Evolutionary conservation across 2,113 vertebrate genomes (phyloP), one percentile per base, ranked within the genome.

Genomic region (Elephas maximus): DNA sequence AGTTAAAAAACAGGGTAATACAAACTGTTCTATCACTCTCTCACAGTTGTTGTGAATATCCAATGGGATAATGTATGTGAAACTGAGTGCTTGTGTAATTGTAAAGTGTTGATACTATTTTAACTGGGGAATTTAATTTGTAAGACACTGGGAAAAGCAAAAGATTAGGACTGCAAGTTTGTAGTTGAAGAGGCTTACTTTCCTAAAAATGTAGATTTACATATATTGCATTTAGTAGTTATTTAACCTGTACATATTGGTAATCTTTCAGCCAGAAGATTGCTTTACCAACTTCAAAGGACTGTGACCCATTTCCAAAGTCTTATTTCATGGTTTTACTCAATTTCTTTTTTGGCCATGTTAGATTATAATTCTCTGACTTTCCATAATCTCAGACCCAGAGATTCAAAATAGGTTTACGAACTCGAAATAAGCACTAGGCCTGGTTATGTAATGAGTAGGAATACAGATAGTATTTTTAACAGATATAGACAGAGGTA

Each of bases 271-370:
- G 65, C 73, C 41, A 73, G 23, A 94, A 88, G 77, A 88, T 15
- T 92, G 73, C 37, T 92, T 80, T 96, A 85, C 62, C 14, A 74
- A 82, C 77, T 82, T 62, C 1, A 94, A 93, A 86, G 48, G 57
- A 71, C 8, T 78, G 28, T 78, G 60, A 88, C 15, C 67, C 33
- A 83, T 63, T 94, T 92, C 78, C 17, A 92, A 88, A 88, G 84
- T 57, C 21, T 83, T 83, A 62, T 85, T 80, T 76, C 51, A 69
- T 51, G 51, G 33, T 21, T 71, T 88, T 94, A 62, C 67, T 51
- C 12, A 74, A n/a, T 76, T 84, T 86, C 45, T 48, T 78, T 78
- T 69, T 60, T 80, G 30, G 33, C 37, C 57, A 78, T 41, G 5
- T 82, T 82, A 76, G 67, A 77, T 3, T 69, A 24, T 63, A 94